phyloP scores from a whole-genome alignment of 2,888 invertebrate genomes.

The Nysson spinosus region DNA sequence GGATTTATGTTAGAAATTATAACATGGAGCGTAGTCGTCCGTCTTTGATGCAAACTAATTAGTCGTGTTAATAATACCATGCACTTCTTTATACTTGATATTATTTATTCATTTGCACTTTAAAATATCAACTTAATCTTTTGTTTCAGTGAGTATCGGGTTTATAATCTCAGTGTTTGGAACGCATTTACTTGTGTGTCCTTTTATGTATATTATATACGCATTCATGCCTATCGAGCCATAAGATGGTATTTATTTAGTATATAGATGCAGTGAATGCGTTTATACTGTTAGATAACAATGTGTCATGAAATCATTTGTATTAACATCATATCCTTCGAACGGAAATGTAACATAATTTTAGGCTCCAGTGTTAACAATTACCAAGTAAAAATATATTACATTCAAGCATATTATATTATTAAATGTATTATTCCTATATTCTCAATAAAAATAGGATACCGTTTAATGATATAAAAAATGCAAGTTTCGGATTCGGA shows the following conservation, averaged over 20 bases:
- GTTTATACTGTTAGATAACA: background rate
- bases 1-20: constrained; percentile 24
- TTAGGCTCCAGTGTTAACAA: too few relatives aligned
- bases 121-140: too few relatives aligned
- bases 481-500: too few relatives aligned
- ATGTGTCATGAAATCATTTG: background rate
- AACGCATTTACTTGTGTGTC: background rate
- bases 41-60: constrained; percentile 22
- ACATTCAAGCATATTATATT: too few relatives aligned
- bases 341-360: too few relatives aligned
- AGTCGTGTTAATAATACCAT: constrained; percentile 24
- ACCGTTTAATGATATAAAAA: too few relatives aligned
- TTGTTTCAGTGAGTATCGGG: too few relatives aligned
- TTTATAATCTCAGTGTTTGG: background rate
- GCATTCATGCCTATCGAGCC: background rate
- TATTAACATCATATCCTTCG: background rate
- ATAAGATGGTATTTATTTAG: background rate
- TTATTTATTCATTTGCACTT: constrained; percentile 22
- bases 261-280: background rate
- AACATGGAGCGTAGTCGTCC: constrained; percentile 33
- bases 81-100: constrained; percentile 29
- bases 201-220: background rate
- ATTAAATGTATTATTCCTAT: too few relatives aligned
- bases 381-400: too few relatives aligned
- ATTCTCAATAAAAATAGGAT: too few relatives aligned